phyloP scores from a whole-genome alignment of 2,113 vertebrate genomes.

The Pelobates fuscus region DNA sequence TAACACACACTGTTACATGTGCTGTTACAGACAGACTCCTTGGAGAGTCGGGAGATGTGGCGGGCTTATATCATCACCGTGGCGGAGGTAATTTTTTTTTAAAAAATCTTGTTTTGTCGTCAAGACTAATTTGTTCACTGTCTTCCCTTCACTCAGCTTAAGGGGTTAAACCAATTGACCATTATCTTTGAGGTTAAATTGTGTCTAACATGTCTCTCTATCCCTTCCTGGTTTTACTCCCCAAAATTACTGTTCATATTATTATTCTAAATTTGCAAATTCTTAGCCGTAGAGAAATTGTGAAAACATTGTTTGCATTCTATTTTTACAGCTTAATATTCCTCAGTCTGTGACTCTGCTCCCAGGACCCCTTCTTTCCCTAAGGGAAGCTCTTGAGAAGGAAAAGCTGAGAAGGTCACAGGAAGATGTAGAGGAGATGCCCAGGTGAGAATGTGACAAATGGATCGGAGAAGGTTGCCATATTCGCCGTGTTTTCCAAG shows the following conservation, averaged over 20 bases:
- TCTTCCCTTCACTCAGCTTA: no score
- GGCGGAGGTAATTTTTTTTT: constrained; percentile 63
- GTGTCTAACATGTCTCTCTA: no score
- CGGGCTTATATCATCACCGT: constrained; percentile 77
- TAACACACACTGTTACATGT: no score
- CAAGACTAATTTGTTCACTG: no score
- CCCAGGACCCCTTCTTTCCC: constrained; percentile 76
- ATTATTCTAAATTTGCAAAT: no score
- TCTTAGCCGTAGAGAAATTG: no score
- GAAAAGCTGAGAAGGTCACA: constrained; percentile 62
- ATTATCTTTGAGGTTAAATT: no score
- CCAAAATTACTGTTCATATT: no score
- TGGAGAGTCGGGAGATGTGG: constrained; percentile 80
- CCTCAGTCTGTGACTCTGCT: constrained; percentile 74
- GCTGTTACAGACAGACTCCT: constrained; percentile 67
- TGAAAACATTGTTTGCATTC: background rate
- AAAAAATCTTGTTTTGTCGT: background rate
- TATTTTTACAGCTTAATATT: constrained; percentile 65
- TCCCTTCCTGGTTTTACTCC: no score
- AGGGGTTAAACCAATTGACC: no score
- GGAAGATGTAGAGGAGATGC: constrained; percentile 54
- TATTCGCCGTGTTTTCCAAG: no score
- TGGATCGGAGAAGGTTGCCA: no score
- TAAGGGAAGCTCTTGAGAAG: constrained; percentile 67
- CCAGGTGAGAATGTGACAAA: constrained; percentile 68